These are phyloP conservation scores for Leptura quadrifasciata DNA, from an alignment of 2,888 invertebrate genomes.

Conservation along the genomic window DNA sequence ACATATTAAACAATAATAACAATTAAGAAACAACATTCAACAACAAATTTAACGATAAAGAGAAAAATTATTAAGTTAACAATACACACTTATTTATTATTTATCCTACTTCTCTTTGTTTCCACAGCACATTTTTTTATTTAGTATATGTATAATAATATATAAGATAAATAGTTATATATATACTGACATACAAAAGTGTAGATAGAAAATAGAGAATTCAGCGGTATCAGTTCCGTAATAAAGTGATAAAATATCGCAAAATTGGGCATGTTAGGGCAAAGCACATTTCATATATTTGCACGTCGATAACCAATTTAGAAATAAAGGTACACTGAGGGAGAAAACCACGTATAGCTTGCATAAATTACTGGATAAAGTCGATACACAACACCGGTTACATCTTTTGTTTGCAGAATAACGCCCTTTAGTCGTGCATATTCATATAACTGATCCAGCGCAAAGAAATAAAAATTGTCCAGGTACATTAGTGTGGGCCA, in stretches of 20 bases:
- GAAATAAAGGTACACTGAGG: conserved; percentile 52
- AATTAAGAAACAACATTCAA: no score
- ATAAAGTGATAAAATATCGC: conserved; percentile 59
- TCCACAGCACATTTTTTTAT: no score
- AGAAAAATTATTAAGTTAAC: no score
- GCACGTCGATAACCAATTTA: conserved; percentile 62
- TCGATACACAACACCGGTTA: conserved; percentile 44
- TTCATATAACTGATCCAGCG: neutral
- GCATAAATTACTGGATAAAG: conserved; percentile 55
- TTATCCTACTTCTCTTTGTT: no score
- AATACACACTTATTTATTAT: no score
- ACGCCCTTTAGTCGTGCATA: neutral
- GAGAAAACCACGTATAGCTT: conserved; percentile 57
- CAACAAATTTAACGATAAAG: no score
- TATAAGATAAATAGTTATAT: conserved; percentile 15
- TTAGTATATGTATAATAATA: conserved; percentile 1
- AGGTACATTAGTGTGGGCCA: no score
- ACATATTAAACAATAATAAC: no score
- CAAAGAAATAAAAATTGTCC: neutral
- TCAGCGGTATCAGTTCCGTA: conserved; percentile 53
- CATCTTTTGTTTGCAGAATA: neutral
- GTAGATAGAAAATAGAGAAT: conserved; percentile 31
- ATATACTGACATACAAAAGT: neutral
- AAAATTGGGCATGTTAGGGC: conserved; percentile 40
- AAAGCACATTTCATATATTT: conserved; percentile 56